Base-by-base conservation (phyloP, 2,888 invertebrate species). In the Zele albiditarsus region DNA sequence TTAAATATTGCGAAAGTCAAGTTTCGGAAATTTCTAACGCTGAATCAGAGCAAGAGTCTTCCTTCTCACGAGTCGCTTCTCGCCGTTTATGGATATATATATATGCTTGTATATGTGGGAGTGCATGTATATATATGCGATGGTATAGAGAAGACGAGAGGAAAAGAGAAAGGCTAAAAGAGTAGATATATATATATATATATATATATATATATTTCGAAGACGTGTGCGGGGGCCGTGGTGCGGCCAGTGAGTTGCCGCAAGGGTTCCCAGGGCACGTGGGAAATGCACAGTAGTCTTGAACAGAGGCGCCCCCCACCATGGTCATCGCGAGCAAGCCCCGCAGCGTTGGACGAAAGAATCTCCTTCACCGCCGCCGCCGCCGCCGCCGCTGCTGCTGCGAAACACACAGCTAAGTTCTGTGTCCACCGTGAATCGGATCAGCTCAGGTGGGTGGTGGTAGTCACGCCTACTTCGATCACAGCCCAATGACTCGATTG, bases 211-310 rank as follows among this genome's bases (percentile, higher is more conserved):
- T 33, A 53, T 53, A 53, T 53, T 20, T 53, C 20, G 68, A 57
- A 76, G 68, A 66, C 63, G 69, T 62, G 71, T 74, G 76, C 74
- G 78, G 75, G 63, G 79, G 77, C 79, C 79, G 80, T 80, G 67
- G 78, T 65, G 63, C 68, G 71, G 71, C 67, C 75, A 77, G 77
- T 78, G 79, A 79, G 76, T 78, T 85, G 89, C 88, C 89, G 89
- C 90, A 87, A 89, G 89, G 89, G 89, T 89, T 89, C 89, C 89
- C 90, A 89, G 90, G 90, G 89, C 90, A 91, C 91, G 92, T 92
- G 92, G 92, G 92, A 92, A 92, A 91, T 92, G 91, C 91, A 92
- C 92, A 90, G 92, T 91, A 92, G 92, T 91, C 90, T 89, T 88
- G 73, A 84, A 84, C 85, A 84, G 78, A 76, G 77, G 77, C 78